Base-by-base conservation (phyloP, 2,797 vertebrate genomes). In the Denticeps clupeoides region DNA sequence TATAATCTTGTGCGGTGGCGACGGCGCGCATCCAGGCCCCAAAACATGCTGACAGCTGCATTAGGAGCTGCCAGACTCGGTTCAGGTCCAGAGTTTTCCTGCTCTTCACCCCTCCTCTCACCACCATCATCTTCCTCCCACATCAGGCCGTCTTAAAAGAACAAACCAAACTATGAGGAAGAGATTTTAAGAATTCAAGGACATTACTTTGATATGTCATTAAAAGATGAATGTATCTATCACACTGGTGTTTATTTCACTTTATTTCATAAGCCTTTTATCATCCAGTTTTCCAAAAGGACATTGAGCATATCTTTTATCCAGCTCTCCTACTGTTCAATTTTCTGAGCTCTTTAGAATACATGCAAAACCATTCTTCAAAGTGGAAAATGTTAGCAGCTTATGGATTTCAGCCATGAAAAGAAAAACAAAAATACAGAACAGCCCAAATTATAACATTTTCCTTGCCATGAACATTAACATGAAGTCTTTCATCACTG, bases 11-110 rank as follows among this genome's bases (percentile, higher is more conserved):
- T 28, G 42, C n/a, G 55, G 54, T 55, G 55, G 37, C 26, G 54
- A 53, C 49, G 66, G 58, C 54, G 51, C 31, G 47, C 52, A 57
- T 65, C 64, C 49, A 41, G 69, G 68, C 64, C 64, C 67, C 64
- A 48, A 41, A 47, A 55, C 60, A 54, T 48, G 49, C 62, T 79
- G 79, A 79, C 74, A 78, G 75, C 71, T 76, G 65, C 67, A 77
- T 79, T 79, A 78, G 68, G 71, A 62, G 45, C 70, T 78, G 74
- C 68, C 74, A 74, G 57, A 67, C 45, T 68, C 7, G 5, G 64
- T 71, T 70, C 69, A 60, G 45, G 25, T 66, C 68, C 63, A 62
- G 64, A 52, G 10, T 33, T 44, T 13, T 25, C 29, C 46, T n/a
- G n/a, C 18, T 38, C 32, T 48, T 49, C 7, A n/a, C 4, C 27